Evolutionary conservation across 1,140 invertebrate genomes (phyloP), one percentile per base, ranked within the genome.

Genomic region (Plutomurus gul): DNA sequence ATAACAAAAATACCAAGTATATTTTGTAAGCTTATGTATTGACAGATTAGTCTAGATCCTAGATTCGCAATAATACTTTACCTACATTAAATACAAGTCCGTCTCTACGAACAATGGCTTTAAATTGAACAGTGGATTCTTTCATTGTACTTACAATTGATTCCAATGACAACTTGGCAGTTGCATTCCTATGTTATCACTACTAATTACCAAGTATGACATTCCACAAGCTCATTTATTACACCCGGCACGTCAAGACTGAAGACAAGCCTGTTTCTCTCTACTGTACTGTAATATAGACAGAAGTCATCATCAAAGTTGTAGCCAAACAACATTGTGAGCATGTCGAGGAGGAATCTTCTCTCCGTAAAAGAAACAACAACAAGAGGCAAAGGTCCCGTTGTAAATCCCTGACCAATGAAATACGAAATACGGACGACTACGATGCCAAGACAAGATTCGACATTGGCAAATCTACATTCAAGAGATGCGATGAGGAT

Each of bases 371-470:
- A 13, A 43, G 10, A n/a, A 43, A 43, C 39, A 43, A 43, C 56
- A 65, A 65, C 56, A 65, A 65, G 49, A 56, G 56, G 56, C 56
- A 65, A 65, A 65, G 56, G 56, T 65, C 56, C 56, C 56, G 56
- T 65, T 65, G 56, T 65, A 10, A 65, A 65, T 33, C 27, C 56
- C 56, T 65, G 56, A 65, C 56, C 56, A 65, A 65, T 65, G 30
- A 65, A 65, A 65, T 11, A 65, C n/a, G 27, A 33, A 65, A 65
- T 65, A 65, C 56, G 36, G 36, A 65, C 56, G 30, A 30, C 30
- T 65, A 65, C 30, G 30, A 25, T 65, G 56, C 56, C 56, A 65
- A 65, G 56, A 65, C 51, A 65, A 65, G 56, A 65, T n/a, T n/a
- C 47, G 11, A 51, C 18, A 13, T 56, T 65, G 30, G 27, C 56